Percentiles rank a stretch among this genome's conserved stretches.
Evolutionary conservation across 2,113 vertebrate species (phyloP).

Genomic region (Tor tambroides): DNA sequence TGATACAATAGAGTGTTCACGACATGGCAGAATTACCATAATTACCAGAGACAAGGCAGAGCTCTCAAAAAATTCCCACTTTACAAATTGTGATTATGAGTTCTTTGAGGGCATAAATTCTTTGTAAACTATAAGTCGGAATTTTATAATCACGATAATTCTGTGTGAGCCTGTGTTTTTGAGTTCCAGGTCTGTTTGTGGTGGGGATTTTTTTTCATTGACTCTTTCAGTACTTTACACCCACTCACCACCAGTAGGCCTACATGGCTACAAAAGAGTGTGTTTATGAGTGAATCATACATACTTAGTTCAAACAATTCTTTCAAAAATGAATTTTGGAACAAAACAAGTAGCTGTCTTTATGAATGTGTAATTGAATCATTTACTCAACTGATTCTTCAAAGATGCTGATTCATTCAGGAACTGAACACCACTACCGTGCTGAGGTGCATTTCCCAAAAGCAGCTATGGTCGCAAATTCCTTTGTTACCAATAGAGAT

Average conservation of each 20-base stretch:
- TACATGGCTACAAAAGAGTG: too few species aligned
- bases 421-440: not conserved
- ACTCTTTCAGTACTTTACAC: too few species aligned
- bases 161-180: not conserved
- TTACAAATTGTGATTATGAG: not conserved
- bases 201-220: not conserved
- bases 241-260: too few species aligned
- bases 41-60: not conserved
- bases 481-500: too few species aligned
- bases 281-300: too few species aligned
- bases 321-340: too few species aligned
- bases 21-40: not conserved
- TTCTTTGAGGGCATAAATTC: too few species aligned
- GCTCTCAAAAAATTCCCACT: not conserved
- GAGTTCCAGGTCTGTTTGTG: not conserved
- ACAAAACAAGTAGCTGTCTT: too few species aligned
- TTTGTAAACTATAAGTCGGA: not conserved
- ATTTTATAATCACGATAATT: not conserved
- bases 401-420: too few species aligned
- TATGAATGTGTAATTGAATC: not conserved
- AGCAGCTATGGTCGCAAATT: too few species aligned
- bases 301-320: too few species aligned
- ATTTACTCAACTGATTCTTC: not conserved
- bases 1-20: not conserved
- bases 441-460: too few species aligned